Evolutionary conservation across 1,140 invertebrate genomes (phyloP).

Genomic region (Caenorhabditis remanei): DNA sequence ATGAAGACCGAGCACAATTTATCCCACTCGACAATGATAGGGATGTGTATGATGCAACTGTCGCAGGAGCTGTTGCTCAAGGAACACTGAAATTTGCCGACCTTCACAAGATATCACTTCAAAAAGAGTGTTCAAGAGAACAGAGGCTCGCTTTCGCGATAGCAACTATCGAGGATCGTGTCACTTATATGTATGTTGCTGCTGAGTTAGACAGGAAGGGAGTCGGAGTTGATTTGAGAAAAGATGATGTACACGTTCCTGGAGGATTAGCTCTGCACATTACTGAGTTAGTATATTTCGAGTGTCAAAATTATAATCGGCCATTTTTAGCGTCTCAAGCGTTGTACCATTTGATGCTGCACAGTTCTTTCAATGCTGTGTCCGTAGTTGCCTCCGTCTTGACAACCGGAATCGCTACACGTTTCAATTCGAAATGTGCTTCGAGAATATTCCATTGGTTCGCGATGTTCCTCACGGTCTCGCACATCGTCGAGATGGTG

Average conservation of each 20-base stretch:
- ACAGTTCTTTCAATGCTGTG: constrained; percentile 34
- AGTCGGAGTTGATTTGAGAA: constrained; percentile 37
- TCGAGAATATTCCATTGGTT: constrained; percentile 37
- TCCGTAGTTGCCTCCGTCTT: constrained; percentile 22
- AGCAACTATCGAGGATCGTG: constrained; percentile 29
- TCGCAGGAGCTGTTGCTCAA: neutral
- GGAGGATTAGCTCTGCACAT: constrained; percentile 24
- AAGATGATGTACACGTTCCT: constrained; percentile 17
- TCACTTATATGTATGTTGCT: constrained; percentile 26
- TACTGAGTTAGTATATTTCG: constrained; percentile 1
- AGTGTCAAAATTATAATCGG: too few species aligned
- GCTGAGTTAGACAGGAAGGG: neutral
- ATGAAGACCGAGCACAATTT: constrained; percentile 9
- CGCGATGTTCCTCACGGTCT: constrained; percentile 30
- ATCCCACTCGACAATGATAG: constrained; percentile 6
- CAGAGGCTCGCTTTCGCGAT: constrained; percentile 38
- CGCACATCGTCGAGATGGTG: constrained; percentile 32
- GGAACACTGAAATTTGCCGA: neutral
- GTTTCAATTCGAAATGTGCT: constrained; percentile 49
- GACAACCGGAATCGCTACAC: constrained; percentile 13
- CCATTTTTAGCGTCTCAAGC: neutral
- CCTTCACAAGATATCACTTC: neutral
- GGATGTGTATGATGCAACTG: neutral
- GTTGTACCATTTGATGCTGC: constrained; percentile 17
- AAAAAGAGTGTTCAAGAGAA: constrained; percentile 25